These are phyloP conservation scores for Chymomyza procnemis DNA, from an alignment of 2,888 invertebrate genomes.

Conservation along the genomic window DNA sequence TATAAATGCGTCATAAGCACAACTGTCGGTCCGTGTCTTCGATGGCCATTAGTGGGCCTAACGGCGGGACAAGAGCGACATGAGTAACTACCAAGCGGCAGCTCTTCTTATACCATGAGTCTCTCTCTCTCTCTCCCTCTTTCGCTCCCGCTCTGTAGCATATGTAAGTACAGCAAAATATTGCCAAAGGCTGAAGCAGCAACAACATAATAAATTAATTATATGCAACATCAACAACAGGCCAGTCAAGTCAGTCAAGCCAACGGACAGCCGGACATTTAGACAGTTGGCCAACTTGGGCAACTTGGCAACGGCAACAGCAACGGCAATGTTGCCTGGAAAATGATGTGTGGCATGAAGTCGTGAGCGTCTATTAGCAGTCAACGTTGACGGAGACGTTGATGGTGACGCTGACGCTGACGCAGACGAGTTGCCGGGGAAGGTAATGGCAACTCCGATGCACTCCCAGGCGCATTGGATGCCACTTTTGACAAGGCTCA, in stretches of 20 bases:
- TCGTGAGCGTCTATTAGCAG: conserved; percentile 67
- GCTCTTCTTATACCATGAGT: neutral
- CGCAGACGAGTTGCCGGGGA: neutral
- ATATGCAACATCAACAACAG: conserved; percentile 69
- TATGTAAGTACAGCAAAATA: conserved; percentile 37
- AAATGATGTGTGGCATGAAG: conserved; percentile 64
- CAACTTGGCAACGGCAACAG: too few species aligned
- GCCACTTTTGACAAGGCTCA: conserved; percentile 54
- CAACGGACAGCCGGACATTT: neutral
- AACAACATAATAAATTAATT: conserved; percentile 72
- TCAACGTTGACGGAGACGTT: conserved; percentile 52
- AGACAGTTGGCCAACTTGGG: neutral
- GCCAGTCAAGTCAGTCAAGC: conserved; percentile 7
- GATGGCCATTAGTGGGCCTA: neutral
- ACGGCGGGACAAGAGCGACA: neutral
- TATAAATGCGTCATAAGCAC: conserved; percentile 61
- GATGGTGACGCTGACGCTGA: neutral
- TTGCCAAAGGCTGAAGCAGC: conserved; percentile 54
- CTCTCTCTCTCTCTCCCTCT: too few species aligned
- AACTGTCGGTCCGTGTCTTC: conserved; percentile 9
- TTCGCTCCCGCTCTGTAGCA: neutral
- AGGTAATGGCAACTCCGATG: neutral
- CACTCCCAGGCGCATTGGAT: conserved; percentile 29
- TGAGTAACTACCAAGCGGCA: neutral
- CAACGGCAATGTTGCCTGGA: conserved; percentile 4